Evolutionary conservation across 2,113 vertebrate genomes (phyloP).

Genomic region (Melanostigma gelatinosum): DNA sequence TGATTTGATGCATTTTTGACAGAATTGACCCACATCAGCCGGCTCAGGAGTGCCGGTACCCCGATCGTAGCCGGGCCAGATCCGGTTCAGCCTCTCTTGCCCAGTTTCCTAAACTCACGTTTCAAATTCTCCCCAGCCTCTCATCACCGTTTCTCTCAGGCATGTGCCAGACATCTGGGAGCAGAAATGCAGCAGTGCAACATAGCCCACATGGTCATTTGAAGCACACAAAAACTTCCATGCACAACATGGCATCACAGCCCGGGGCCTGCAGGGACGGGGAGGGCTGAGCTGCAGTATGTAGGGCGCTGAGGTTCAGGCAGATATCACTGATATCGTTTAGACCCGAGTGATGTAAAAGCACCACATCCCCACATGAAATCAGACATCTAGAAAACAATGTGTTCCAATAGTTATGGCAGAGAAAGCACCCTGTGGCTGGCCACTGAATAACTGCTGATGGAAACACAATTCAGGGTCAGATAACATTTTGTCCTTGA

Average conservation of each 20-base stretch:
- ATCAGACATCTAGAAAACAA: constrained; percentile 48
- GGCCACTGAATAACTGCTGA: constrained; percentile 9
- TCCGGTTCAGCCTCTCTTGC: constrained; percentile 26
- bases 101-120: neutral
- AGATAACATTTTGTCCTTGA: constrained; percentile 37
- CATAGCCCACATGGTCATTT: neutral
- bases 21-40: too few relatives aligned
- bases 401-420: constrained; percentile 20
- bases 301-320: constrained; percentile 40
- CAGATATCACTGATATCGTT: constrained; percentile 47
- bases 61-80: constrained; percentile 14
- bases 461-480: constrained; percentile 30
- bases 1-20: too few relatives aligned
- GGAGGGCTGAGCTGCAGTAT: constrained; percentile 20
- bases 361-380: constrained; percentile 51
- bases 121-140: constrained; percentile 8
- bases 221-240: neutral
- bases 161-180: neutral
- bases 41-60: too few relatives aligned
- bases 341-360: constrained; percentile 1
- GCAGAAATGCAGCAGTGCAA: neutral
- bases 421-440: constrained; percentile 40
- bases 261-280: constrained; percentile 18
- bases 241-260: constrained; percentile 9
- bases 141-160: constrained; percentile 6